Evolutionary conservation across 2,888 invertebrate species (phyloP).

Genomic region (Malthinus flaveolus): DNA sequence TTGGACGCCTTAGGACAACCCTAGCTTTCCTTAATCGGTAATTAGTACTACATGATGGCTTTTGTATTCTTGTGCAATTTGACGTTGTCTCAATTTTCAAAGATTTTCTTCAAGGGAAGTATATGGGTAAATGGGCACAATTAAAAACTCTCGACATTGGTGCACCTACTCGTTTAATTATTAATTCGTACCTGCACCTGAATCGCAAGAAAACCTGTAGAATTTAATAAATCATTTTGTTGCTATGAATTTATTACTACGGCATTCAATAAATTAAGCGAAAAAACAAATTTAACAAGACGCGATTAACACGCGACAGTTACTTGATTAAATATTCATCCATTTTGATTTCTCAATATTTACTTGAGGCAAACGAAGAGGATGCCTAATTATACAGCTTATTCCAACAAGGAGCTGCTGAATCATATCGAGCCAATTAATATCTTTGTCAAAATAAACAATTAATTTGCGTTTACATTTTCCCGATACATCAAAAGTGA

Average conservation of each 20-base stretch:
- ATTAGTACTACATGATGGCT: slow-evolving; percentile 43
- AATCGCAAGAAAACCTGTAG: neutral
- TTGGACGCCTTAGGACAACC: slow-evolving; percentile 50
- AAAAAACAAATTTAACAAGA: slow-evolving; percentile 12
- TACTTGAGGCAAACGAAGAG: slow-evolving; percentile 17
- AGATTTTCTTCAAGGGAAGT: neutral
- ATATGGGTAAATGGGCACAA: neutral
- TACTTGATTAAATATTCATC: slow-evolving; percentile 12
- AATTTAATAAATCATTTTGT: no score
- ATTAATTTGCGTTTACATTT: no score
- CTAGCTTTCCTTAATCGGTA: slow-evolving; percentile 43
- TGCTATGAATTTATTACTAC: no score
- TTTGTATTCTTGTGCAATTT: slow-evolving; percentile 22
- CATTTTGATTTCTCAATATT: slow-evolving; percentile 26
- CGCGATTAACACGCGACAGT: slow-evolving; percentile 17
- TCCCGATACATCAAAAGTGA: neutral
- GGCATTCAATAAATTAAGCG: neutral
- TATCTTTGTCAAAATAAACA: slow-evolving; percentile 18
- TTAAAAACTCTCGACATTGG: neutral
- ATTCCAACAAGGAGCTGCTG: slow-evolving; percentile 31
- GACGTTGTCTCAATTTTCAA: slow-evolving; percentile 10
- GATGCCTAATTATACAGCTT: slow-evolving; percentile 29
- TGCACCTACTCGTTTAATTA: neutral
- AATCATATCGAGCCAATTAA: slow-evolving; percentile 32
- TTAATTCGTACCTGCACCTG: neutral